These are phyloP conservation scores for Osmerus eperlanus DNA, from an alignment of 2,113 vertebrate species.

Conservation along the genomic window DNA sequence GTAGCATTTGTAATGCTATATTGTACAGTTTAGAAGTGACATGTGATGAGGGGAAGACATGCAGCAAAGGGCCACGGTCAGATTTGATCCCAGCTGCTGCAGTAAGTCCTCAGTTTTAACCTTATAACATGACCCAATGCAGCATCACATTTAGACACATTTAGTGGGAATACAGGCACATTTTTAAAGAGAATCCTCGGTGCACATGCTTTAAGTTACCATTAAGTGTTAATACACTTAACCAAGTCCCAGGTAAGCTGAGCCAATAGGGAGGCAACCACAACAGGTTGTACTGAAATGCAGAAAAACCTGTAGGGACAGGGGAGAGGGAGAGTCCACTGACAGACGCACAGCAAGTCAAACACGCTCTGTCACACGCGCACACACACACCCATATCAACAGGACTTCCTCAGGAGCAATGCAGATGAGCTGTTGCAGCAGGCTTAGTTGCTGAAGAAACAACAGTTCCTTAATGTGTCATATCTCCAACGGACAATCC, in stretches of 20 bases:
- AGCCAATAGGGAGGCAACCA: conserved; percentile 46
- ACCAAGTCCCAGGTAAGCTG: conserved; percentile 37
- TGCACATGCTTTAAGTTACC: no score
- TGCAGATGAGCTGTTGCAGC: conserved; percentile 19
- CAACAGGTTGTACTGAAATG: conserved; percentile 52
- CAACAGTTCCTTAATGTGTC: conserved; percentile 22
- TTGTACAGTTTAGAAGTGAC: no score
- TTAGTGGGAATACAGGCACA: no score
- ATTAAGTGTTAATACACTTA: no score
- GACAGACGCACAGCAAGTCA: conserved; percentile 2
- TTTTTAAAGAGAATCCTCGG: no score
- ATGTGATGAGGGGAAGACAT: no score
- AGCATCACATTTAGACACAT: no score
- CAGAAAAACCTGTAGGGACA: conserved; percentile 56
- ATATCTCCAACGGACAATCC: background rate
- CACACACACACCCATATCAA: conserved; percentile 23
- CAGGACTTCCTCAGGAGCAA: conserved; percentile 18
- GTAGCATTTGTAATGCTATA: no score
- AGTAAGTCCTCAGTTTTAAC: no score
- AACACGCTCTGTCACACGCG: conserved; percentile 20
- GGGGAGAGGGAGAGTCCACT: conserved; percentile 28
- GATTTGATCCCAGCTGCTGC: no score
- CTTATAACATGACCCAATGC: no score
- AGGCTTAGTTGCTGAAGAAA: background rate
- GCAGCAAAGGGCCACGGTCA: no score